Percentiles rank a stretch among this genome's conserved stretches.
phyloP scores from a whole-genome alignment of 2,113 vertebrate species.

The Pipa parva region DNA sequence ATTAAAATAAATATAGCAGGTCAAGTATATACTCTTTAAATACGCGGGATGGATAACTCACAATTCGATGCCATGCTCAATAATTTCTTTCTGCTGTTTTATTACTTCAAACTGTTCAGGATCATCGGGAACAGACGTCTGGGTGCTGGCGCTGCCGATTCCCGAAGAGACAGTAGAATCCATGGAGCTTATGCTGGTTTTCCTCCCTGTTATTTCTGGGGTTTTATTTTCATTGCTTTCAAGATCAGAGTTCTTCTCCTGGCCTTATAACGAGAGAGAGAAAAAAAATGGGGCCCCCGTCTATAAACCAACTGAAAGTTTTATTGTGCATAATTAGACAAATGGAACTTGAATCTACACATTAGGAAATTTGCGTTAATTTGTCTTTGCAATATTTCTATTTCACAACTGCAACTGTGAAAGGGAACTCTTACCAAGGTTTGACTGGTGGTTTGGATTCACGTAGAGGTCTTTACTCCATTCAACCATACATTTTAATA shows the following conservation, averaged over 20 bases:
- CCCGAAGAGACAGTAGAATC: conserved; percentile 86
- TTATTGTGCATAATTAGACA: too few relatives aligned
- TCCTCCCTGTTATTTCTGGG: conserved; percentile 69
- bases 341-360: too few relatives aligned
- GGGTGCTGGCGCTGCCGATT: conserved; percentile 61
- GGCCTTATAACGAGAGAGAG: conserved; percentile 61
- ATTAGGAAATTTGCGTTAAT: too few relatives aligned
- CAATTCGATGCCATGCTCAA: conserved; percentile 94
- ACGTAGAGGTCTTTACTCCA: conserved; percentile 98
- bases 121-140: conserved; percentile 74
- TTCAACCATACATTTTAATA: conserved; percentile 97
- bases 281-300: too few relatives aligned
- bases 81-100: conserved; percentile 98
- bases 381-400: too few relatives aligned
- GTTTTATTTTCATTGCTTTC: conserved; percentile 78
- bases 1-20: too few relatives aligned
- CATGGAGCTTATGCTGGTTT: conserved; percentile 86
- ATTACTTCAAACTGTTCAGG: conserved; percentile 97
- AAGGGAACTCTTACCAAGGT: conserved; percentile 88
- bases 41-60: conserved; percentile 57
- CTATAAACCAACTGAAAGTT: too few relatives aligned
- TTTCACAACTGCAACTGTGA: too few relatives aligned
- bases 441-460: conserved; percentile 90
- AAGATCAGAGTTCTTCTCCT: conserved; percentile 75
- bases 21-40: too few relatives aligned